Evolutionary conservation across 2,113 vertebrate genomes (phyloP), one percentile per base, ranked within the genome.

Genomic region (Anarrhichthys ocellatus): DNA sequence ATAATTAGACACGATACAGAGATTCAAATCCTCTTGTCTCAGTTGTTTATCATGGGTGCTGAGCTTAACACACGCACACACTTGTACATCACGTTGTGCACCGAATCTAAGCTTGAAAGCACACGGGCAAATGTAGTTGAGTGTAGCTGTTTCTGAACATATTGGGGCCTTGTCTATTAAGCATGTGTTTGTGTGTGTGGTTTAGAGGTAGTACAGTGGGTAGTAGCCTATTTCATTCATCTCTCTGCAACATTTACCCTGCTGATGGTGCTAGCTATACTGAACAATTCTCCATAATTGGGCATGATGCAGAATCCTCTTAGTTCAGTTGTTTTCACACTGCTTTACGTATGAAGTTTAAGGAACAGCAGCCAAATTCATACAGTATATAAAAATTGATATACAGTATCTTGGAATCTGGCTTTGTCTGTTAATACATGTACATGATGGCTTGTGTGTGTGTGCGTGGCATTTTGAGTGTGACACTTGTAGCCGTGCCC

Each of bases 1-100:
- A 88, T 92, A 92, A 94, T 93, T 92, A 92, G 80, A 88, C 79
- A 80, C 84, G 58, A 89, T 71, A 50, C 83, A 74, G 52, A 83
- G 75, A 78, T 80, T 90, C 70, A 73, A 80, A 90, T 89, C 87
- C 68, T 88, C 87, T 89, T 82, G 86, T 91, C 86, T 82, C 50
- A 27, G 65, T 81, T 91, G 85, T 88, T 89, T 81, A 78, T 92
- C 77, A 78, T 71, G 74, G 92, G 83, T 54, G 24, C 62, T 65
- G 38, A 61, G 34, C 29, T 46, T 29, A 61, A 77, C 67, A 67
- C 64, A 75, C 68, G 74, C 29, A 52, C 42, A 32, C 61, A 62
- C 54, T 63, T 63, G 32, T 58, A 44, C 15, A 52, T 76, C 64
- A 66, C 66, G 44, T 83, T 73, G 48, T 42, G 59, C 20, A 15